phyloP scores from a whole-genome alignment of 23 tunicate genomes.

The Halocynthia aurantium region DNA sequence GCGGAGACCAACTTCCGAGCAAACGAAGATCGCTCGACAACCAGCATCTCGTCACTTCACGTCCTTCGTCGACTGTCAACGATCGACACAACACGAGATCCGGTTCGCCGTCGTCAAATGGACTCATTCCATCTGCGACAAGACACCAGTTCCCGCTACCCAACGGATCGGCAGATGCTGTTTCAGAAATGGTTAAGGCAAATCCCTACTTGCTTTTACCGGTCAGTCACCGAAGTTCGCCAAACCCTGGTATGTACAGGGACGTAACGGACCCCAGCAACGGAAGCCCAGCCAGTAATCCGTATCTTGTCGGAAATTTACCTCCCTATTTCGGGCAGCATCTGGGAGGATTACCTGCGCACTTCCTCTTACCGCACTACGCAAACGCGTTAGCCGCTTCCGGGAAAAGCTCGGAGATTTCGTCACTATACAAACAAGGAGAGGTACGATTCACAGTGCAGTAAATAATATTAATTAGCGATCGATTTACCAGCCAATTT shows the following conservation, averaged over 20 bases:
- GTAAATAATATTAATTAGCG: too few species aligned
- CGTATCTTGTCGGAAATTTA: conserved; percentile 2
- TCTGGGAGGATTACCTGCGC: conserved; percentile 1
- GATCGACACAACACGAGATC: conserved; percentile 26
- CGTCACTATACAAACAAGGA: conserved; percentile 8
- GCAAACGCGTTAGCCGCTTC: conserved; percentile 6
- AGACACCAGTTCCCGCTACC: neutral
- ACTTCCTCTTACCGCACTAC: neutral
- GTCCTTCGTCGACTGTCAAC: neutral
- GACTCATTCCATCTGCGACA: neutral
- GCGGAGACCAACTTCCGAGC: conserved; percentile 3
- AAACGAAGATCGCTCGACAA: conserved; percentile 16
- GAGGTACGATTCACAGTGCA: conserved; percentile 7
- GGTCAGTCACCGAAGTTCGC: neutral
- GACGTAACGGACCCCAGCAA: conserved; percentile 1
- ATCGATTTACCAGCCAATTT: too few species aligned
- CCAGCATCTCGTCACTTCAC: neutral
- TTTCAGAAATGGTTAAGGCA: neutral
- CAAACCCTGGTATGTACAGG: neutral
- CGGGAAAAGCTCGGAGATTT: conserved; percentile 4
- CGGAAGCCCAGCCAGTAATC: neutral
- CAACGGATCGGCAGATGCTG: conserved; percentile 17
- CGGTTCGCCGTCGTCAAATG: conserved; percentile 14
- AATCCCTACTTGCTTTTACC: conserved; percentile 1
- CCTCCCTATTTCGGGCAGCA: conserved; percentile 13